Percentiles rank a stretch among this genome's conserved stretches.
phyloP scores from a whole-genome alignment of 2,113 vertebrate genomes.

The crab-eating macaque (Macaca fascicularis) region DNA sequence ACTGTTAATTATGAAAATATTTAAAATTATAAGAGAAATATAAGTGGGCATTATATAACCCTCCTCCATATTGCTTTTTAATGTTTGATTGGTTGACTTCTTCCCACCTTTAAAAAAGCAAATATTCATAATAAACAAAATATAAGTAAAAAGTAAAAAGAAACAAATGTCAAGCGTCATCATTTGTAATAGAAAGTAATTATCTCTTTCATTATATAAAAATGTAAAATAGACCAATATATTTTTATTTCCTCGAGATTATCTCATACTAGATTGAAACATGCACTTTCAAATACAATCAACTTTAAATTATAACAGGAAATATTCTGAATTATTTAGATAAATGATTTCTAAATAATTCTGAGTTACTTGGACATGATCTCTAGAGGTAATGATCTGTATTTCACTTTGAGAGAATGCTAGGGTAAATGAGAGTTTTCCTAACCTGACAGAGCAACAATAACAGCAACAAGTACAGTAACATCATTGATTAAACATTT shows the following conservation, averaged over 20 bases:
- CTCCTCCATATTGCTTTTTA: neutral
- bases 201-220: neutral
- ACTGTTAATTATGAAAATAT: neutral
- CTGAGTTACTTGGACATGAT: neutral
- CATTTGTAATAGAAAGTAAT: neutral
- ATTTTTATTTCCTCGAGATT: neutral
- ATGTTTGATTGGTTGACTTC: neutral
- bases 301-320: neutral
- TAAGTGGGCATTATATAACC: neutral
- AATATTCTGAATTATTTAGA: neutral
- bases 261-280: neutral
- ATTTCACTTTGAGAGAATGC: neutral
- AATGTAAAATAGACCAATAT: neutral
- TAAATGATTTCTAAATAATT: neutral
- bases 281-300: neutral
- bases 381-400: neutral
- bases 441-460: neutral
- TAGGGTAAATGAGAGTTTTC: neutral
- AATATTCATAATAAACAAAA: neutral
- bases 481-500: neutral
- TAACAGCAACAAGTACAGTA: neutral
- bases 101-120: neutral
- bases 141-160: neutral
- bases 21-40: neutral
- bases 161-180: neutral